A percentile compares a stretch with the other conserved stretches of the same genome.
Evolutionary conservation across 2,888 invertebrate species (phyloP).

Genomic region (Phasia obesa): DNA sequence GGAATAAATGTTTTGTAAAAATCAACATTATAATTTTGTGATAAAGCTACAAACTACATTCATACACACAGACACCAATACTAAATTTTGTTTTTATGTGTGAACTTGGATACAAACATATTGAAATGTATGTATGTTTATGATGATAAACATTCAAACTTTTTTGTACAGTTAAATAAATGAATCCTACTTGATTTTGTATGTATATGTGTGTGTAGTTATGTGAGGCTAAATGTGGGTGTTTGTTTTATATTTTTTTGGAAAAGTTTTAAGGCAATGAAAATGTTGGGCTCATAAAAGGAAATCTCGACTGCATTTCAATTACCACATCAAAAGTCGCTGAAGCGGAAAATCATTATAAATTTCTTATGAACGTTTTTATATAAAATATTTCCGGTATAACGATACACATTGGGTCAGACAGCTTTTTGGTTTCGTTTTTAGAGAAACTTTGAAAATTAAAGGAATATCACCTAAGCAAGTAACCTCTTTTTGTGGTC

Average conservation of each 20-base stretch:
- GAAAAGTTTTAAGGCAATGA: conserved; percentile 58
- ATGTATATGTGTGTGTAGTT: background rate
- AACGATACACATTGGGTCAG: conserved; percentile 19
- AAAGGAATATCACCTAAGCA: too few relatives aligned
- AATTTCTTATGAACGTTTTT: conserved; percentile 79
- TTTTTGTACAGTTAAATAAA: conserved; percentile 27
- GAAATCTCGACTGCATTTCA: conserved; percentile 80
- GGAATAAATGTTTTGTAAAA: conserved; percentile 46
- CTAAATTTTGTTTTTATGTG: background rate
- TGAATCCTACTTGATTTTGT: background rate
- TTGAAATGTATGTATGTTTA: conserved; percentile 31
- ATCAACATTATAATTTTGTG: conserved; percentile 41
- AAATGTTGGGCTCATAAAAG: conserved; percentile 43
- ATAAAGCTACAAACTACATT: conserved; percentile 13
- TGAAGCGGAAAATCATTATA: conserved; percentile 81
- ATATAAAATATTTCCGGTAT: conserved; percentile 63
- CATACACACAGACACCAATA: background rate
- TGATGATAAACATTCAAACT: background rate
- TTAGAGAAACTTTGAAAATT: background rate
- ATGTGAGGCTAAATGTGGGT: background rate
- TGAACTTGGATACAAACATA: conserved; percentile 23
- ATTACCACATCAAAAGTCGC: conserved; percentile 80
- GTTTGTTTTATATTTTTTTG: conserved; percentile 39
- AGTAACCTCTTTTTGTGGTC: background rate
- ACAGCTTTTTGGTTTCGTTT: background rate